Evolutionary conservation across 2,888 invertebrate genomes (phyloP).

Genomic region (Aproaerema taeniolella): DNA sequence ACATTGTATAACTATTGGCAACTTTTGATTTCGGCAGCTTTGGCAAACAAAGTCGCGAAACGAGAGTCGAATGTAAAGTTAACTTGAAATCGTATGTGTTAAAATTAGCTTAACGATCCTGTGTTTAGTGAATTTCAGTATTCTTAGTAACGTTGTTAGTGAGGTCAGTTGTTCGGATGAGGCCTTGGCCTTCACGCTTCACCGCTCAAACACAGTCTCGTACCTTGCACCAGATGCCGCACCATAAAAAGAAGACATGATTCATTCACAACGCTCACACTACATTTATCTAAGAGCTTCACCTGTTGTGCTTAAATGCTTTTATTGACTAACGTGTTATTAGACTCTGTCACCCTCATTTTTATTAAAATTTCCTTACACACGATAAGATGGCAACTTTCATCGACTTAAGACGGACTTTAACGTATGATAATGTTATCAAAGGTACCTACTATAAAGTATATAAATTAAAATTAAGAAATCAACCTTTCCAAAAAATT

Average conservation of each 20-base stretch:
- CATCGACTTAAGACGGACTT: too few relatives aligned
- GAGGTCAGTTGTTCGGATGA: constrained; percentile 47
- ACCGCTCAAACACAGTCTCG: constrained; percentile 57
- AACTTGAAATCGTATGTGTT: background rate
- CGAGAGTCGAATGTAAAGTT: constrained; percentile 18
- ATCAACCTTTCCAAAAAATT: too few relatives aligned
- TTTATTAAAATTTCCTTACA: too few relatives aligned
- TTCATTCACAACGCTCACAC: constrained; percentile 16
- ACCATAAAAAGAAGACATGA: constrained; percentile 43
- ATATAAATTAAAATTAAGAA: too few relatives aligned
- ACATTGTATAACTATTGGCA: constrained; percentile 29
- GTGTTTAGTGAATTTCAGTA: background rate
- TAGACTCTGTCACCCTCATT: too few relatives aligned
- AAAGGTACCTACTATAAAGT: too few relatives aligned
- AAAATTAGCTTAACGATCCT: background rate
- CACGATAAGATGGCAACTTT: too few relatives aligned
- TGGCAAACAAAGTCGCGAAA: constrained; percentile 52
- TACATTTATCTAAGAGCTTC: too few relatives aligned
- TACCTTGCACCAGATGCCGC: constrained; percentile 55
- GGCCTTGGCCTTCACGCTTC: constrained; percentile 69
- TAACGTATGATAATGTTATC: too few relatives aligned
- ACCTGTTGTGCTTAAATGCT: too few relatives aligned
- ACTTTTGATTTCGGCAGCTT: constrained; percentile 53
- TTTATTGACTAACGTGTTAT: too few relatives aligned
- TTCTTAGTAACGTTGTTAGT: background rate